Evolutionary conservation across 30 jellyfish, hydroid and myxozoan species (phyloP).

Genomic region (Clytia hemisphaerica): DNA sequence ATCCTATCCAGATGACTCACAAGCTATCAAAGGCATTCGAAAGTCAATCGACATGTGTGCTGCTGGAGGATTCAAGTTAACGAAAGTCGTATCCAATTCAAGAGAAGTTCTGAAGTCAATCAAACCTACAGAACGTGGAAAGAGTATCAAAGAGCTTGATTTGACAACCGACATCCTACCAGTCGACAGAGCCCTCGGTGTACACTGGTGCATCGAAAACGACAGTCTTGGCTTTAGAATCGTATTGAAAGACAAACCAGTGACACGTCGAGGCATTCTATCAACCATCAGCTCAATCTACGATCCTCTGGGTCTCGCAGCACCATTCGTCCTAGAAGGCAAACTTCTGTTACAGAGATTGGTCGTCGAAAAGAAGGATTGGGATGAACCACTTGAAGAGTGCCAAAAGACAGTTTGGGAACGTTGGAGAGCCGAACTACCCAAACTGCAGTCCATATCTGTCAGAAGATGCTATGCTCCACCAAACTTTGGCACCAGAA

Average conservation of each 20-base stretch:
- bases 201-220: constrained; percentile 21
- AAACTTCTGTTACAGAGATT: constrained; percentile 5
- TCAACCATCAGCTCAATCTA: constrained; percentile 9
- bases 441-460: not conserved
- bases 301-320: constrained; percentile 35
- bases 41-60: constrained; percentile 11
- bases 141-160: constrained; percentile 1
- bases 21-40: not conserved
- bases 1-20: not conserved
- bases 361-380: constrained; percentile 1
- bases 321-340: constrained; percentile 24
- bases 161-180: constrained; percentile 20
- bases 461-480: constrained; percentile 13
- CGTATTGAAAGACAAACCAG: constrained; percentile 18
- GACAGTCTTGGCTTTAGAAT: constrained; percentile 20
- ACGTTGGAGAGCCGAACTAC: constrained; percentile 31
- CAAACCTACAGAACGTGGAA: constrained; percentile 15
- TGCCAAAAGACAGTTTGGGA: not conserved
- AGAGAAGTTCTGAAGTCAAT: constrained; percentile 22
- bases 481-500: constrained; percentile 2
- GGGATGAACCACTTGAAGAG: constrained; percentile 33
- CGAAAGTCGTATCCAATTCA: constrained; percentile 9
- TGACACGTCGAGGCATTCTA: constrained; percentile 28
- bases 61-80: constrained; percentile 31
- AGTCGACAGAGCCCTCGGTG: constrained; percentile 29